Evolutionary conservation across 2,888 invertebrate species (phyloP).

Genomic region (Phoenoteleia sp.): DNA sequence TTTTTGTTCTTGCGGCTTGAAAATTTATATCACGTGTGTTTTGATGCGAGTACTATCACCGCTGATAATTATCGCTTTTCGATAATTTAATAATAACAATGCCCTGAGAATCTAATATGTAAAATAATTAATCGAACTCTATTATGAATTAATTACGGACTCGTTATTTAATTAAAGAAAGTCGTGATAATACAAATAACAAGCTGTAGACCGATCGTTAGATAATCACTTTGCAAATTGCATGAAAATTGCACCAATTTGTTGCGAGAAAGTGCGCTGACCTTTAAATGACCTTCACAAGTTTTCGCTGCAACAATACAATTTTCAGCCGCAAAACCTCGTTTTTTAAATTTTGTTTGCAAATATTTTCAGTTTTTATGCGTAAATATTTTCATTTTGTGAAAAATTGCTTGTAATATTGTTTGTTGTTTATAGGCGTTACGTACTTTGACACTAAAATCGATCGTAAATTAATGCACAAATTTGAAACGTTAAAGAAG

Average conservation of each 20-base stretch:
- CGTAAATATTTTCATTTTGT: too few species aligned
- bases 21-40: not conserved
- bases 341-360: too few species aligned
- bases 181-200: too few species aligned
- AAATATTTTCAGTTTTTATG: too few species aligned
- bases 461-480: too few species aligned
- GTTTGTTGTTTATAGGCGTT: too few species aligned
- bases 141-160: constrained; percentile 1
- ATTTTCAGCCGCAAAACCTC: too few species aligned
- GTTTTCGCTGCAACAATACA: not conserved
- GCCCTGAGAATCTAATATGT: not conserved
- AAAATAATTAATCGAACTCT: constrained; percentile 11
- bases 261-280: constrained; percentile 27
- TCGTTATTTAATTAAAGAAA: not conserved
- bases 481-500: too few species aligned
- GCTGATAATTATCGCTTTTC: not conserved
- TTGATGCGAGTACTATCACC: not conserved
- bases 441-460: too few species aligned
- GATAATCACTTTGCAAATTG: not conserved
- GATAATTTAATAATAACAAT: not conserved
- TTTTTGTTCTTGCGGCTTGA: constrained; percentile 30
- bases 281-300: constrained; percentile 58
- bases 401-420: too few species aligned
- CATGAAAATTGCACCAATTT: not conserved
- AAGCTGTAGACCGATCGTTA: too few species aligned